These are phyloP conservation scores for Argynnis bischoffii DNA, from an alignment of 2,888 invertebrate genomes.

Conservation along the genomic window DNA sequence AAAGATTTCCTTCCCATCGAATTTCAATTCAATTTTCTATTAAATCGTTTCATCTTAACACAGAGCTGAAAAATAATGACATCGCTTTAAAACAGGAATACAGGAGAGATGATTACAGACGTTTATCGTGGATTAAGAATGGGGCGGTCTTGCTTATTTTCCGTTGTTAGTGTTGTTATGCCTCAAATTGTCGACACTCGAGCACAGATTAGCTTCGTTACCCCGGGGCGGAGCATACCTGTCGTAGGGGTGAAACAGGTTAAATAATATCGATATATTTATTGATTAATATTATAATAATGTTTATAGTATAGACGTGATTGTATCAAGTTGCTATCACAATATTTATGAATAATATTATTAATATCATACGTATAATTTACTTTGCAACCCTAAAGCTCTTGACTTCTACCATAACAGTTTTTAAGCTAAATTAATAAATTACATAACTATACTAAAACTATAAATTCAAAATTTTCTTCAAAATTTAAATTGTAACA, in stretches of 20 bases:
- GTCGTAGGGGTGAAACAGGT: constrained; percentile 52
- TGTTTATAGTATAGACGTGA: too few species aligned
- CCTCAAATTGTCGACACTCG: constrained; percentile 82
- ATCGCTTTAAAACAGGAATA: constrained; percentile 29
- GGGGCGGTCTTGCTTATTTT: constrained; percentile 73
- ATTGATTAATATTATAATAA: background rate
- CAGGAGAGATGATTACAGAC: constrained; percentile 33
- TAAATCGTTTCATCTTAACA: constrained; percentile 20
- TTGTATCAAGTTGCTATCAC: background rate
- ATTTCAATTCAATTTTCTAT: constrained; percentile 8
- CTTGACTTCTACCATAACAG: too few species aligned
- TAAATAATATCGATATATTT: constrained; percentile 43
- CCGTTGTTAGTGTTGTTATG: constrained; percentile 81
- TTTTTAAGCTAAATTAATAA: too few species aligned
- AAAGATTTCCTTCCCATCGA: background rate
- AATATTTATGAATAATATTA: background rate
- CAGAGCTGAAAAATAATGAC: constrained; percentile 23
- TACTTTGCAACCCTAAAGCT: too few species aligned
- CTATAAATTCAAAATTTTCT: too few species aligned
- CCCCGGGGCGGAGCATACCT: constrained; percentile 71
- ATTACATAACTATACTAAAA: background rate
- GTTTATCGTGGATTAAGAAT: constrained; percentile 61
- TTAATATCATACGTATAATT: too few species aligned
- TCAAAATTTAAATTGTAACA: too few species aligned
- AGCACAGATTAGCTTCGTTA: constrained; percentile 82